Evolutionary conservation across 2,888 invertebrate genomes (phyloP), one percentile per base, ranked within the genome.

Genomic region (Andrena dorsata): DNA sequence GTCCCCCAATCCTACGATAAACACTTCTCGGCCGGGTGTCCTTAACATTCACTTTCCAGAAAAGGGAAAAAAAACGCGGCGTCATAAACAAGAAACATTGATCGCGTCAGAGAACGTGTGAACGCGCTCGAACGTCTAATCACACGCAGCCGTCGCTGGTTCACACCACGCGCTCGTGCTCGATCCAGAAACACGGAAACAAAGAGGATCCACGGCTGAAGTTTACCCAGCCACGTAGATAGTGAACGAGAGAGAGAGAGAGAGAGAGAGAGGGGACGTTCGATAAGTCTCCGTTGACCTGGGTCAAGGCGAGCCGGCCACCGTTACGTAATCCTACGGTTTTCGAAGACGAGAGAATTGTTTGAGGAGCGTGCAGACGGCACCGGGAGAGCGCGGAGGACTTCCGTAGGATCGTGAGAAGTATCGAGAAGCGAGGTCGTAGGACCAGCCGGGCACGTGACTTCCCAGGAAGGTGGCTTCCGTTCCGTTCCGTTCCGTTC

Each of bases 401-500:
- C 64, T 74, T 82, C 58, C 70, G 71, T 61, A 73, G 75, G 88
- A 87, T 87, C 90, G 90, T 90, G 90, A 90, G 90, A 90, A 90
- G 86, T 76, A 80, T 76, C 86, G 85, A 16, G 41, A 81, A 75
- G 84, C 76, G 85, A 83, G 87, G 88, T 86, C 90, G 89, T 84
- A 86, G 86, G 88, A 87, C 86, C 85, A 81, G 63, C 76, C 79
- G 81, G 69, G 83, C 86, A 85, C 81, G 84, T 76, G 82, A 85
- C 80, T 88, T 89, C 84, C 82, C 88, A 89, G 83, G 83, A 77
- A 82, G 82, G 70, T 68, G 72, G 79, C 78, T 82, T 84, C 79
- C 80, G 79, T 76, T 74, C 69, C 63, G 51, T 76, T 74, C 69
- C 63, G 51, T 47, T 64, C 58, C 69, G 30, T 53, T 47, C 51